Evolutionary conservation across 2,113 vertebrate genomes (phyloP).

Genomic region (Pogonocichla stellata): DNA sequence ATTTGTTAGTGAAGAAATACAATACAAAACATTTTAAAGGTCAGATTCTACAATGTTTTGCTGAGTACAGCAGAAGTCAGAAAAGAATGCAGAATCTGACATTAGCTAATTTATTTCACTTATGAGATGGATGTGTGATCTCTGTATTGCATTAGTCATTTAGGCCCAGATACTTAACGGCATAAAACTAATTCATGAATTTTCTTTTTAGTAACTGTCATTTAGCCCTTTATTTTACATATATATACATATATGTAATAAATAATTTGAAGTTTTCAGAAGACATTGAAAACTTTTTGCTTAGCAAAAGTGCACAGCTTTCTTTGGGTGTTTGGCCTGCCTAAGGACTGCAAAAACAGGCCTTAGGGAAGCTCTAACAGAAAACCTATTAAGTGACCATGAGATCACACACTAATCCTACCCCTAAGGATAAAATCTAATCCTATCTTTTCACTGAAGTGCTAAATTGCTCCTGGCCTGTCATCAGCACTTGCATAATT

Average conservation of each 20-base stretch:
- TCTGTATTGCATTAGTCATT: not conserved
- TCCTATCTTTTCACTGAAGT: not conserved
- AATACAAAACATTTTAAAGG: constrained; percentile 1
- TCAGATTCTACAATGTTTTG: not conserved
- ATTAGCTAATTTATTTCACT: not conserved
- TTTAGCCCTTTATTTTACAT: constrained; percentile 25
- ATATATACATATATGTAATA: not conserved
- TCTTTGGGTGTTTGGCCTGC: not conserved
- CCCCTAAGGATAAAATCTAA: constrained; percentile 16
- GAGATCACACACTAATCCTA: constrained; percentile 17
- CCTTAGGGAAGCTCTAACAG: not conserved
- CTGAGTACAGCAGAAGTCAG: not conserved
- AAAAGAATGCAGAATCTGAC: not conserved
- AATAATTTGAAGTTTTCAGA: not conserved
- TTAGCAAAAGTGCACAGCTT: not conserved
- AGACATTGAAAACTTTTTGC: not conserved
- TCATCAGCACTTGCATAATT: not conserved
- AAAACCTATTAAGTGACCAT: constrained; percentile 12
- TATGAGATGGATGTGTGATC: not conserved
- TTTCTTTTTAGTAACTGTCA: not conserved
- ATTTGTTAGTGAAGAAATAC: constrained; percentile 27
- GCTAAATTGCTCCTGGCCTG: not conserved
- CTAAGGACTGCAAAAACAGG: not conserved
- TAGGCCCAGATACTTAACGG: not conserved
- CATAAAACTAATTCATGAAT: not conserved